Evolutionary conservation across 2,113 vertebrate species (phyloP), one percentile per base, ranked within the genome.

Genomic region (Cephalopterus ornatus): DNA sequence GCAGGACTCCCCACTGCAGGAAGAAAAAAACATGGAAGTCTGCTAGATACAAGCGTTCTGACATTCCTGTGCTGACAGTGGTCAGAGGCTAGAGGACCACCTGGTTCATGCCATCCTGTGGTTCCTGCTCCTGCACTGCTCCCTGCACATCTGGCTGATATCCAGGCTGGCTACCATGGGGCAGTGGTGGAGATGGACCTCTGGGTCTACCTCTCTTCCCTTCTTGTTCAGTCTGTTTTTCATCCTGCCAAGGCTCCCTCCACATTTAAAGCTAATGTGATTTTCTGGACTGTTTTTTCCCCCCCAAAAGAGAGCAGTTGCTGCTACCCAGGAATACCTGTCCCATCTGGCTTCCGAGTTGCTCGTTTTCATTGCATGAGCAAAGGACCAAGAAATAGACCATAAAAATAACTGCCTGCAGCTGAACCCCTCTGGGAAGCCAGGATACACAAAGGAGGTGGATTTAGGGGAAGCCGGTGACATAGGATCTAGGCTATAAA

Each of bases 341-440:
- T 92, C 77, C 95, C 76, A 65, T 78, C 84, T 89, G 94, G 83
- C 70, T 92, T 93, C 65, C 1, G 6, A 56, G 65, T 85, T 1
- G 6, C 56, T 91, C 1, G 4, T 92, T 95, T 94, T 87, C 86
- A 78, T 39, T 94, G 68, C 65, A 49, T 74, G 86, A 96, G 94
- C 70, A 86, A 91, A 95, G 65, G 76, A 93, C 86, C 91, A 85
- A 96, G 73, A 92, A 95, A 93, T 65, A 87, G 68, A 75, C 89
- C 62, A 72, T 91, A 93, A 92, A 91, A 94, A 88, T 80, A 84
- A 84, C 68, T 81, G 80, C 80, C 76, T 91, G 35, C 83, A 87
- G 86, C 65, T 93, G 76, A 96, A 91, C 44, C 21, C 91, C 73
- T 87, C 73, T 68, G 84, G 83, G 80, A 95, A 93, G 80, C 83